Evolutionary conservation across 2,113 vertebrate genomes (phyloP), one percentile per base, ranked within the genome.

Genomic region (Acrocephalus arundinaceus): DNA sequence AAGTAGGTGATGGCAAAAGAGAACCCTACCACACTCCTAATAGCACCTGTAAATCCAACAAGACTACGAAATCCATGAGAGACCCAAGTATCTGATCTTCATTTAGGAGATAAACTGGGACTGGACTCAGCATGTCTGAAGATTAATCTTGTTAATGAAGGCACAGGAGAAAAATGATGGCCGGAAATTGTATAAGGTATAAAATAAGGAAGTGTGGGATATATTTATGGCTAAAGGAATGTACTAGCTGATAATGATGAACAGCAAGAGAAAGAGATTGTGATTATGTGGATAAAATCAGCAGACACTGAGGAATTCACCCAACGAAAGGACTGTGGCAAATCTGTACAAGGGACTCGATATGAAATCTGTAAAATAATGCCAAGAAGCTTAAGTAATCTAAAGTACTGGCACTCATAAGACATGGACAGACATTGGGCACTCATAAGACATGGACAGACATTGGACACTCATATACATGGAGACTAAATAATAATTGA

Each of bases 401-500:
- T 48, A 5, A 93, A 94, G 33, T 57, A 67, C 35, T 37, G 54
- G 73, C 14, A 22, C 10, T 90, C 9, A 6, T 28, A 57, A 67
- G 21, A 62, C 27, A 35, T 2, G 4, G 39, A 79, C 28, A 66
- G 55, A 74, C n/a, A 55, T 4, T 70, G 46, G 11, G 57, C 58
- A 85, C 19, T 54, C 25, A 31, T 35, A 41, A 67, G 21, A 62
- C 27, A 35, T 2, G 4, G 39, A 79, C 28, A 66, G 55, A 74
- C n/a, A 55, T 4, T 70, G 46, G 11, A 61, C 58, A 85, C 19
- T 54, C 25, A 31, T 35, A 41, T 13, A 48, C 10, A 45, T 14
- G 17, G 37, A 83, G 92, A 94, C 67, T 83, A 88, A 95, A 92
- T 57, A 90, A 87, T 28, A 89, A 62, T 23, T 13, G n/a, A 85